Evolutionary conservation across 1,140 invertebrate species (phyloP).

Genomic region (Pseudoatta argentina): DNA sequence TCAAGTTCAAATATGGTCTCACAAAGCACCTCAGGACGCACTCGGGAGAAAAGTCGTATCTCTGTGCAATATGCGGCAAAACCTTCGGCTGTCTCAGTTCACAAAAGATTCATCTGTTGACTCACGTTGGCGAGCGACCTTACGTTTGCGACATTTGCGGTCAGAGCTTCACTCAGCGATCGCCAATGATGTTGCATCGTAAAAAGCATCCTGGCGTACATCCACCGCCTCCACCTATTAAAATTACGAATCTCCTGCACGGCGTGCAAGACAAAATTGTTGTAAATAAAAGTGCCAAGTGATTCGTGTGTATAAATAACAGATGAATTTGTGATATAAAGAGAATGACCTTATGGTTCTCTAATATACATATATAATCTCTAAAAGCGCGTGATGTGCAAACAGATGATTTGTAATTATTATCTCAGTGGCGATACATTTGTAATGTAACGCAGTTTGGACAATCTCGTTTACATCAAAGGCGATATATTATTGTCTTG

Average conservation of each 20-base stretch:
- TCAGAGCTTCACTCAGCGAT: conserved; percentile 85
- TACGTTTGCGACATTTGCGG: conserved; percentile 87
- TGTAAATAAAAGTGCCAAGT: conserved; percentile 76
- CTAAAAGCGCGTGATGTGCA: not conserved
- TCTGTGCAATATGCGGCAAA: conserved; percentile 88
- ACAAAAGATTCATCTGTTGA: conserved; percentile 85
- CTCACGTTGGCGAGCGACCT: conserved; percentile 86
- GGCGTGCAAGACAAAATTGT: conserved; percentile 82
- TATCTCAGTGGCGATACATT: not conserved
- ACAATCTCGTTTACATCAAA: not conserved
- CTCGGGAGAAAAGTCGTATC: conserved; percentile 89
- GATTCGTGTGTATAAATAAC: not conserved
- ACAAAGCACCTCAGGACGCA: conserved; percentile 89
- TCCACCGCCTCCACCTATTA: conserved; percentile 82
- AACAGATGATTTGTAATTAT: not conserved
- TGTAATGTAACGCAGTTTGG: conserved; percentile 11
- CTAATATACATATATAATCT: conserved; percentile 14
- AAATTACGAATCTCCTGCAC: conserved; percentile 81
- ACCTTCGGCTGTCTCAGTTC: conserved; percentile 86
- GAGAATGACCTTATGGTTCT: not conserved
- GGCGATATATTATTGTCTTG: not conserved
- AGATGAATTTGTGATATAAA: not conserved
- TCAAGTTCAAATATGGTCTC: conserved; percentile 88
- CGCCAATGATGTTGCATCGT: conserved; percentile 85
- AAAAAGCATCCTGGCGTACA: conserved; percentile 87